A percentile compares a stretch with the other conserved stretches of the same genome.
Conservation (phyloP, 92 coral and sea anemone genomes). For the Actinostola sp. region DNA sequence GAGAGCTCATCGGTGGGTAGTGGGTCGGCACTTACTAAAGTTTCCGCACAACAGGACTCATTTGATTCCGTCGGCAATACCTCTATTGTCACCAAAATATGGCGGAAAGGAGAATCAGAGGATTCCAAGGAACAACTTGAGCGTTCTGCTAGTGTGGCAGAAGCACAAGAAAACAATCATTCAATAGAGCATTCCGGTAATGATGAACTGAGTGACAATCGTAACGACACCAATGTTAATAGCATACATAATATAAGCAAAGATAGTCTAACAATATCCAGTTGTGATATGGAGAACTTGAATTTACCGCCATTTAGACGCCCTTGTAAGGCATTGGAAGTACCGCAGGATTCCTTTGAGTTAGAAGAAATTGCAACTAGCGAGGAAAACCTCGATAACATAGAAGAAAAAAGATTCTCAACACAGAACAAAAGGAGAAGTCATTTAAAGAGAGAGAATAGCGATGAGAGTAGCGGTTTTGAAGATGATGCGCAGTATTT, state of each 20-base stretch:
- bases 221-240: too few relatives aligned
- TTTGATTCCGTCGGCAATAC: slow-evolving; percentile 45
- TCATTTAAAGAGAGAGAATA: slow-evolving; percentile 57
- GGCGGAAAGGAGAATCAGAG: slow-evolving; percentile 30
- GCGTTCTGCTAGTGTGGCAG: not conserved
- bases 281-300: too few relatives aligned
- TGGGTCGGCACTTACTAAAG: slow-evolving; percentile 68
- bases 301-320: not conserved
- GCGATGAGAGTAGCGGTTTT: slow-evolving; percentile 91
- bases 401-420: not conserved
- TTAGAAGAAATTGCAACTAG: slow-evolving; percentile 76
- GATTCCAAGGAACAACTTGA: slow-evolving; percentile 15
- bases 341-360: slow-evolving; percentile 77
- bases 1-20: slow-evolving; percentile 95
- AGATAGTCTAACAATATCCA: too few relatives aligned
- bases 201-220: too few relatives aligned
- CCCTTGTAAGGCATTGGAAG: not conserved
- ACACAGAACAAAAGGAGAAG: not conserved
- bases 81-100: slow-evolving; percentile 34
- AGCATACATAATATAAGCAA: too few relatives aligned
- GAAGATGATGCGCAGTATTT: slow-evolving; percentile 52
- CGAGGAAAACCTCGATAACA: slow-evolving; percentile 54
- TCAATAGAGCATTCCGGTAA: not conserved
- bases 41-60: slow-evolving; percentile 55
- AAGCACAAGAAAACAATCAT: not conserved